phyloP scores from a whole-genome alignment of 1,140 invertebrate genomes.

The Bombus superbus region DNA sequence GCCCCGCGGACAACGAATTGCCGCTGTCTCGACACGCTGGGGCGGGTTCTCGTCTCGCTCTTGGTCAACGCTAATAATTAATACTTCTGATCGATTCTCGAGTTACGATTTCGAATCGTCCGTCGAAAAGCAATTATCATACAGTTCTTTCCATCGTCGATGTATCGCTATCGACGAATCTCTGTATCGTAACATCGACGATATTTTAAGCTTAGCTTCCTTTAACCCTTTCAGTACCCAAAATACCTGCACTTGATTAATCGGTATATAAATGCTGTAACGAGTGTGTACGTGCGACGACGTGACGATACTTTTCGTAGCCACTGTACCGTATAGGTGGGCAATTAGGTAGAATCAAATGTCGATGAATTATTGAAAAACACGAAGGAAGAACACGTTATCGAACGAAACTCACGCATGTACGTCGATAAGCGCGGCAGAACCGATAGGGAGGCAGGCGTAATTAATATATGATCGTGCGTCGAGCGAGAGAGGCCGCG shows the following conservation, averaged over 20 bases:
- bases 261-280: too few species aligned
- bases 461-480: slow-evolving; percentile 62
- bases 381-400: neutral
- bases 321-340: too few species aligned
- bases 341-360: too few species aligned
- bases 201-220: neutral
- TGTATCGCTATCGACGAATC: neutral
- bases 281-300: too few species aligned
- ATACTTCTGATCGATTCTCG: neutral
- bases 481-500: slow-evolving; percentile 41
- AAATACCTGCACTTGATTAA: too few species aligned
- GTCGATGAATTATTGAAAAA: too few species aligned
- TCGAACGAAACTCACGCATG: neutral
- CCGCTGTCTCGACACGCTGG: neutral
- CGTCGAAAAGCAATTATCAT: neutral
- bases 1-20: slow-evolving; percentile 2
- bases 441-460: slow-evolving; percentile 6
- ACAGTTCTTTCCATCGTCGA: neutral
- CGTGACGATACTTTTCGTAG: too few species aligned
- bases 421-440: slow-evolving; percentile 14
- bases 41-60: neutral
- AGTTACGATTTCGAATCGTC: neutral
- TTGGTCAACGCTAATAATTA: slow-evolving; percentile 20
- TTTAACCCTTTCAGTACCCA: too few species aligned
- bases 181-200: neutral